These are phyloP conservation scores for Mantis religiosa DNA, from an alignment of 2,888 invertebrate species.

Conservation along the genomic window DNA sequence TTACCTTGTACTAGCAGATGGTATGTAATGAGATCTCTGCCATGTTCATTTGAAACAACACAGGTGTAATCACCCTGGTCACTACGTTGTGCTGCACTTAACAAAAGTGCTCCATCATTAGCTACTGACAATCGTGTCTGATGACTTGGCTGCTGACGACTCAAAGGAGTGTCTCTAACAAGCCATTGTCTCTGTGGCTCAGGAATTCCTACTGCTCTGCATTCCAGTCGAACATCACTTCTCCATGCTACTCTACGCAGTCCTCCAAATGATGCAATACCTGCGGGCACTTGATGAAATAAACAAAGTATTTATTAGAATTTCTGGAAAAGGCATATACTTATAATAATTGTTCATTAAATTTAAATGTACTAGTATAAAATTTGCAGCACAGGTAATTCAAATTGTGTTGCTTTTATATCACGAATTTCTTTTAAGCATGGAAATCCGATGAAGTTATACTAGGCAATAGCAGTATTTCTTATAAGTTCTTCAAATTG, in stretches of 20 bases:
- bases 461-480: no score
- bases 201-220: conserved; percentile 36
- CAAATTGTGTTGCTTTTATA: no score
- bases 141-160: conserved; percentile 3
- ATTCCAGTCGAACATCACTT: conserved; percentile 35
- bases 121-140: conserved; percentile 16
- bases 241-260: conserved; percentile 37
- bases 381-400: no score
- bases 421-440: no score
- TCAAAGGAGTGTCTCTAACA: conserved; percentile 13
- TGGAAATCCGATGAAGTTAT: no score
- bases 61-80: conserved; percentile 38
- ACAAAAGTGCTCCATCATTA: conserved; percentile 36
- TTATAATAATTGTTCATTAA: no score
- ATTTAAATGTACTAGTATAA: no score
- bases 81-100: conserved; percentile 33
- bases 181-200: conserved; percentile 34
- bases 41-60: conserved; percentile 33
- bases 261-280: conserved; percentile 39
- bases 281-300: conserved; percentile 34
- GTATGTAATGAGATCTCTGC: conserved; percentile 35
- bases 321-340: neutral
- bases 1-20: conserved; percentile 36
- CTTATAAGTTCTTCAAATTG: neutral
- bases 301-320: neutral